Evolutionary conservation across 1,140 invertebrate genomes (phyloP).

Genomic region (Drosophila kurseongensis): DNA sequence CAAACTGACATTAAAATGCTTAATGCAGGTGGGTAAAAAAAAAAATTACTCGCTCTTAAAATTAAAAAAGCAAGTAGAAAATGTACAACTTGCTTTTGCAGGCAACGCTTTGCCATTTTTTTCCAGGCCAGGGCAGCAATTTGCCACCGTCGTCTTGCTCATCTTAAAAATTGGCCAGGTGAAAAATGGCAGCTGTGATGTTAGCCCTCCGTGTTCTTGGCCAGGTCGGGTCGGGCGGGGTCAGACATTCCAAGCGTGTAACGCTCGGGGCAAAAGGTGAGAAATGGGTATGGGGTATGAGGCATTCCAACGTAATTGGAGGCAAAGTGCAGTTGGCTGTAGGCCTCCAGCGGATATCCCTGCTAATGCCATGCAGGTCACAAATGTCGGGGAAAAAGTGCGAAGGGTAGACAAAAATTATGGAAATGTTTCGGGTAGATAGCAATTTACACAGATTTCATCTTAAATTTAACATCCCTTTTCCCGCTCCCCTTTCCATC

Average conservation of each 20-base stretch:
- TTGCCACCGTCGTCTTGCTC: constrained; percentile 61
- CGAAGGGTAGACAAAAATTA: constrained; percentile 10
- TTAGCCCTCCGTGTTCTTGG: constrained; percentile 36
- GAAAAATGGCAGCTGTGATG: constrained; percentile 84
- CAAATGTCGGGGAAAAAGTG: not conserved
- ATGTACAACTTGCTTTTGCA: constrained; percentile 46
- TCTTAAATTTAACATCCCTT: constrained; percentile 10
- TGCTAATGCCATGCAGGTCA: not conserved
- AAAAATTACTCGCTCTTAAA: constrained; percentile 65
- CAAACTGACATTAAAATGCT: constrained; percentile 79
- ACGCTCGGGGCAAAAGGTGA: constrained; percentile 17
- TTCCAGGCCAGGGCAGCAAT: constrained; percentile 29
- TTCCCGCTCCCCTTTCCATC: constrained; percentile 12
- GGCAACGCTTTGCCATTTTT: constrained; percentile 3
- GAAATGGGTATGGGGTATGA: not conserved
- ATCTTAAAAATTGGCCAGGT: constrained; percentile 83
- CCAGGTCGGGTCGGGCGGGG: constrained; percentile 9
- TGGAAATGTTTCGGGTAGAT: constrained; percentile 21
- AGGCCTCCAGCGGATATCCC: constrained; percentile 42
- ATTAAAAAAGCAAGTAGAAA: constrained; percentile 51
- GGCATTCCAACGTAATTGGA: constrained; percentile 27
- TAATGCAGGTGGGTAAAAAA: constrained; percentile 70
- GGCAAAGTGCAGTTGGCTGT: constrained; percentile 64
- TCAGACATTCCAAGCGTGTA: constrained; percentile 51
- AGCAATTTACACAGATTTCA: constrained; percentile 25